Conservation (phyloP, 1,140 invertebrate genomes). For the Sitophilus oryzae region DNA sequence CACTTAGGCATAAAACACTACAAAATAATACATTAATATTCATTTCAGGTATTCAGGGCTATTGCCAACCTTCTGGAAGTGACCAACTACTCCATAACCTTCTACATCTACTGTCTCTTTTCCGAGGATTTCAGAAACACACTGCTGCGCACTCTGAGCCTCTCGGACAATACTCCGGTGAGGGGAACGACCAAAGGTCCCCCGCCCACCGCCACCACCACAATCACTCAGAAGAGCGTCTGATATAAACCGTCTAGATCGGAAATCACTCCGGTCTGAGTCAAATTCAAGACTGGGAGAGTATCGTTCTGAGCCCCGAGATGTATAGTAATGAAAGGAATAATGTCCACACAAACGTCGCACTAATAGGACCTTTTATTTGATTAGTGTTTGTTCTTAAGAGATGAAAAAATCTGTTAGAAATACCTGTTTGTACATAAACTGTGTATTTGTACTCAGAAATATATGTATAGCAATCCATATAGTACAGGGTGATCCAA, state of each 20-base stretch:
- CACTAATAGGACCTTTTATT: too few relatives aligned
- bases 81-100: constrained; percentile 70
- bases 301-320: too few relatives aligned
- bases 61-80: constrained; percentile 68
- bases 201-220: constrained; percentile 39
- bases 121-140: constrained; percentile 70
- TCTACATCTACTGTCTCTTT: constrained; percentile 74
- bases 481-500: too few relatives aligned
- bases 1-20: constrained; percentile 3
- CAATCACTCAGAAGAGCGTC: constrained; percentile 35
- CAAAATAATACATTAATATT: constrained; percentile 10
- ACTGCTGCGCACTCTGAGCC: constrained; percentile 58
- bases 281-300: too few relatives aligned
- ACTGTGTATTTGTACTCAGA: too few relatives aligned
- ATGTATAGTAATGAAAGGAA: too few relatives aligned
- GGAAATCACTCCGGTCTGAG: constrained; percentile 40
- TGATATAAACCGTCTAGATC: constrained; percentile 37
- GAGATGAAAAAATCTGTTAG: too few relatives aligned
- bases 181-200: constrained; percentile 31
- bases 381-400: too few relatives aligned
- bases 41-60: constrained; percentile 64
- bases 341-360: too few relatives aligned
- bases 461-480: too few relatives aligned
- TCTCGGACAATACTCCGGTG: constrained; percentile 46
- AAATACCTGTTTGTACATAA: too few relatives aligned